Evolutionary conservation across 2,888 invertebrate genomes (phyloP).

Genomic region (Stenchaetothrips biformis): DNA sequence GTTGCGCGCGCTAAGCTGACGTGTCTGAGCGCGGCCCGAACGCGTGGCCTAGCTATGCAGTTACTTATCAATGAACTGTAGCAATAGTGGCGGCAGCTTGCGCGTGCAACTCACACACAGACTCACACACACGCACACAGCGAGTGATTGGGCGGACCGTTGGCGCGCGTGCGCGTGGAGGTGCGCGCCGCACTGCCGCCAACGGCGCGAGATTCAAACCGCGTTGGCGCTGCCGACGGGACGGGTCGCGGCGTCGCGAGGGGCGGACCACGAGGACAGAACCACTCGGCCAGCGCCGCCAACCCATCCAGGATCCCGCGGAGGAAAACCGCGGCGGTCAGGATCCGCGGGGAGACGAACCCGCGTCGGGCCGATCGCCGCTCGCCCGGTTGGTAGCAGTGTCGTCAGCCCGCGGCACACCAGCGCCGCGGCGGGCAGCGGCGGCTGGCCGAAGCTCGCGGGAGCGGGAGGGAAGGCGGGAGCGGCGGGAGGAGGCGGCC

Average conservation of each 20-base stretch:
- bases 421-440: neutral
- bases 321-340: too few relatives aligned
- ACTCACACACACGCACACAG: neutral
- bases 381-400: neutral
- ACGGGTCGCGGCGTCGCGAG: too few relatives aligned
- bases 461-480: neutral
- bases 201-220: neutral
- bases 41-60: neutral
- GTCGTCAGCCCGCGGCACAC: neutral
- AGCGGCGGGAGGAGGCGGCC: neutral
- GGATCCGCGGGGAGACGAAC: neutral
- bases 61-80: conserved; percentile 8
- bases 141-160: neutral
- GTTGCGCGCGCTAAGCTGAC: too few relatives aligned
- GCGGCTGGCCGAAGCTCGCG: neutral
- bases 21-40: too few relatives aligned
- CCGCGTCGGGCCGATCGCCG: neutral
- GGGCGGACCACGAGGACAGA: too few relatives aligned
- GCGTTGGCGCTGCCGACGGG: too few relatives aligned
- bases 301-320: too few relatives aligned
- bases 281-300: too few relatives aligned
- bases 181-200: neutral
- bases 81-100: neutral
- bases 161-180: neutral
- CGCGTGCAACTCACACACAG: neutral